These are phyloP conservation scores for Bhutanitis thaidina DNA, from an alignment of 2,888 invertebrate genomes.

Conservation along the genomic window DNA sequence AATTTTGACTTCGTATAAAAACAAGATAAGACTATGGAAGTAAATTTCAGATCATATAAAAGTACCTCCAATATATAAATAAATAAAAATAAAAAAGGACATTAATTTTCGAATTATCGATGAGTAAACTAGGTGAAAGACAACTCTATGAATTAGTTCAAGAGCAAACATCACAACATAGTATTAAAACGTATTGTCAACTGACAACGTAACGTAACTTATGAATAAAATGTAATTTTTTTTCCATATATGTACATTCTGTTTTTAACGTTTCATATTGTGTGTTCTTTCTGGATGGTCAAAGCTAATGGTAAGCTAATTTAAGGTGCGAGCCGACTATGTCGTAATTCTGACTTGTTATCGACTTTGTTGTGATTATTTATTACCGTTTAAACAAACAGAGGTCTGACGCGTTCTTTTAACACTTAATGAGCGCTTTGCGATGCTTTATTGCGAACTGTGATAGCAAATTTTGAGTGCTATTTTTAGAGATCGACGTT, in stretches of 20 bases:
- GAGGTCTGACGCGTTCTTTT: constrained; percentile 24
- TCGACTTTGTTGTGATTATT: constrained; percentile 53
- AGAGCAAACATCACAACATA: background rate
- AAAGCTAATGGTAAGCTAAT: constrained; percentile 26
- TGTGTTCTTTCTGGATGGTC: constrained; percentile 11
- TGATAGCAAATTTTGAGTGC: constrained; percentile 11
- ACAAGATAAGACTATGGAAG: no score
- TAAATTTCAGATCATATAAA: no score
- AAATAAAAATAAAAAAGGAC: no score
- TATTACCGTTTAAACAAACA: constrained; percentile 49
- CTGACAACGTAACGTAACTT: background rate
- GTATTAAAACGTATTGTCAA: background rate
- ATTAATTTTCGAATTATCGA: no score
- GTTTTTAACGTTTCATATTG: background rate
- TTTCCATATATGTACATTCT: background rate
- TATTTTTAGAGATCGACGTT: constrained; percentile 5
- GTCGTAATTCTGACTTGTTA: constrained; percentile 67
- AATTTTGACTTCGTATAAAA: no score
- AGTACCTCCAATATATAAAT: no score
- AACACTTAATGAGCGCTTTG: constrained; percentile 22
- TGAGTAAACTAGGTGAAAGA: no score
- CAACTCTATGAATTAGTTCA: background rate
- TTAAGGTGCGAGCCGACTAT: constrained; percentile 55
- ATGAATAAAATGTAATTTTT: background rate
- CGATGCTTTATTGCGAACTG: constrained; percentile 21